Conservation (phyloP, 2,797 vertebrate species). For the Synanceia verrucosa region DNA sequence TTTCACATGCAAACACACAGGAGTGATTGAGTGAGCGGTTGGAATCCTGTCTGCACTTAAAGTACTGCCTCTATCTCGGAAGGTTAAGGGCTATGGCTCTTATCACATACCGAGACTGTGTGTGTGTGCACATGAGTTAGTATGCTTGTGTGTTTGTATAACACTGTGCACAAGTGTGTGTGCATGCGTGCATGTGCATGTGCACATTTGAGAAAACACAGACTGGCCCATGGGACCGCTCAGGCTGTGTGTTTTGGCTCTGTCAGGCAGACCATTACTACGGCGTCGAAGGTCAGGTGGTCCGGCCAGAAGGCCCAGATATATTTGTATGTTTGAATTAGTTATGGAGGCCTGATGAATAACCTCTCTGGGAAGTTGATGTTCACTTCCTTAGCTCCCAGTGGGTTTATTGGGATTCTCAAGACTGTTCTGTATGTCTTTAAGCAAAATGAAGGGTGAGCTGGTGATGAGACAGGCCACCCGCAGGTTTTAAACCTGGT, state of each 20-base stretch:
- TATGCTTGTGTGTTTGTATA: slow-evolving; percentile 45
- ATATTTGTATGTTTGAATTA: slow-evolving; percentile 50
- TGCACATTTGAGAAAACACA: slow-evolving; percentile 73
- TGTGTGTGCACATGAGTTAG: slow-evolving; percentile 35
- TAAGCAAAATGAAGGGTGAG: not conserved
- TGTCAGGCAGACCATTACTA: slow-evolving; percentile 63
- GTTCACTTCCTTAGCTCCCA: slow-evolving; percentile 26
- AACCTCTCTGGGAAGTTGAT: slow-evolving; percentile 35
- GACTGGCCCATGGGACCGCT: slow-evolving; percentile 65
- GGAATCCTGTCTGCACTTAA: slow-evolving; percentile 57
- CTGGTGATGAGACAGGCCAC: slow-evolving; percentile 13
- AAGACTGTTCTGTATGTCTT: not conserved
- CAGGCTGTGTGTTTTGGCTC: slow-evolving; percentile 73
- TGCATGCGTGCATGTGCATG: slow-evolving; percentile 29
- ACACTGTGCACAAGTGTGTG: slow-evolving; percentile 35
- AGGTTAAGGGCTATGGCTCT: slow-evolving; percentile 60
- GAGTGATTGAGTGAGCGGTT: slow-evolving; percentile 48
- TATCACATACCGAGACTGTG: slow-evolving; percentile 59
- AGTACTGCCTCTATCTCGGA: slow-evolving; percentile 51
- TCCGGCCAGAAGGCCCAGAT: slow-evolving; percentile 51
- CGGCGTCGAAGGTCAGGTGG: slow-evolving; percentile 67
- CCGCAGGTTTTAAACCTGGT: slow-evolving; percentile 3
- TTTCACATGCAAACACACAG: slow-evolving; percentile 45
- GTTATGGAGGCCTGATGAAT: slow-evolving; percentile 39
- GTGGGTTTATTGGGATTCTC: slow-evolving; percentile 22